A percentile compares a stretch with the other conserved stretches of the same genome.
Conservation (phyloP, 2,888 invertebrate species). For the Hirtodrosophila alboralis region DNA sequence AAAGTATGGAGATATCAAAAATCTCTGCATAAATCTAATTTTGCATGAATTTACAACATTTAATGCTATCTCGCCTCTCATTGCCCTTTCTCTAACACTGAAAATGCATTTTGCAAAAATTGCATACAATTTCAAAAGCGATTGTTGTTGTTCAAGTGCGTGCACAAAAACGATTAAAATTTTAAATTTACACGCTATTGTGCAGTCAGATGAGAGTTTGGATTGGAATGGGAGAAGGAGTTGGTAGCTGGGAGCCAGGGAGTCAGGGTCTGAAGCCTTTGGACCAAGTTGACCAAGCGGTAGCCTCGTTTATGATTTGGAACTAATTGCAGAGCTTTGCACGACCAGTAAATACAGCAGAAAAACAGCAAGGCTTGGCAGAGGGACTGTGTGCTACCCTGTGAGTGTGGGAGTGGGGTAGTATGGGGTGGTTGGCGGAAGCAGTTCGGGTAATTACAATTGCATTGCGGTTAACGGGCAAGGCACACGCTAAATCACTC, state of each 20-base stretch:
- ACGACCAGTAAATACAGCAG: slow-evolving; percentile 59
- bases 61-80: slow-evolving; percentile 8
- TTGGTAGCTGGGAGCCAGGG: background rate
- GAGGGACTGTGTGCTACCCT: too few relatives aligned
- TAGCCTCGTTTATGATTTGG: slow-evolving; percentile 75
- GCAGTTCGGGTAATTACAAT: slow-evolving; percentile 77
- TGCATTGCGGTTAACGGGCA: slow-evolving; percentile 76
- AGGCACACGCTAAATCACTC: slow-evolving; percentile 72
- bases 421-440: slow-evolving; percentile 42
- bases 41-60: slow-evolving; percentile 11
- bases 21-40: slow-evolving; percentile 8
- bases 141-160: slow-evolving; percentile 45
- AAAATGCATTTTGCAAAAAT: slow-evolving; percentile 37
- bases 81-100: background rate
- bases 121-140: slow-evolving; percentile 47
- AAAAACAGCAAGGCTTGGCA: slow-evolving; percentile 29
- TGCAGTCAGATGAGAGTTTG: slow-evolving; percentile 24
- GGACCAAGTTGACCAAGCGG: slow-evolving; percentile 54
- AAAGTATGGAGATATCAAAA: background rate
- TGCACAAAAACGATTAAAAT: slow-evolving; percentile 73
- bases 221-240: too few relatives aligned
- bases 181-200: slow-evolving; percentile 74
- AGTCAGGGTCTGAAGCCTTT: slow-evolving; percentile 4
- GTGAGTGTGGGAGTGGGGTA: too few relatives aligned
- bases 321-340: slow-evolving; percentile 70